phyloP scores from a whole-genome alignment of 2,797 vertebrate genomes.

The Cryptoprocta ferox region DNA sequence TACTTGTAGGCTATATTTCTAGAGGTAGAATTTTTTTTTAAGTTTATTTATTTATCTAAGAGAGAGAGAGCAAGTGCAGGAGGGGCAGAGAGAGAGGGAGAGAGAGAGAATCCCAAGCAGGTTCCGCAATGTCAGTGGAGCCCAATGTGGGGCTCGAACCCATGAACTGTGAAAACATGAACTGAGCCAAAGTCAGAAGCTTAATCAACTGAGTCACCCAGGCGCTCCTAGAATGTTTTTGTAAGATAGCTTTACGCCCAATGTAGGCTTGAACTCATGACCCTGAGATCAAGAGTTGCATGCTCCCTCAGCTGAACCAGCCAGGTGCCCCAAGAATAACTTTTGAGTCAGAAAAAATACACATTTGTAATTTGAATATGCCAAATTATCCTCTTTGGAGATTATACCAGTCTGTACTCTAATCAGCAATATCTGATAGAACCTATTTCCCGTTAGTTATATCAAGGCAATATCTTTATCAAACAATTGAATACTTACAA shows the following conservation, averaged over 20 bases:
- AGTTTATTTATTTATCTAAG: not conserved
- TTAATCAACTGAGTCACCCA: not conserved
- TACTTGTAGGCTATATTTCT: not conserved
- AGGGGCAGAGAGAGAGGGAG: too few relatives aligned
- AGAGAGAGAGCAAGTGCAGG: too few relatives aligned
- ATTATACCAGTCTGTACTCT: not conserved
- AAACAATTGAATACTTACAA: not conserved
- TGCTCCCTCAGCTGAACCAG: not conserved
- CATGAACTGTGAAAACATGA: not conserved
- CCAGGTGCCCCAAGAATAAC: not conserved
- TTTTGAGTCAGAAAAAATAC: not conserved
- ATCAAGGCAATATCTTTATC: not conserved
- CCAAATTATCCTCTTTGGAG: not conserved
- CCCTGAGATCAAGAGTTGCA: not conserved
- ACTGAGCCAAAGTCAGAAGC: not conserved
- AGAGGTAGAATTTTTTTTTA: not conserved
- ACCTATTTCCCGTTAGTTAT: slow-evolving; percentile 7
- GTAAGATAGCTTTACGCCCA: not conserved
- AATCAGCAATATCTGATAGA: not conserved
- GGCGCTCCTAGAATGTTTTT: not conserved
- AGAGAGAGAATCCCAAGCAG: not conserved
- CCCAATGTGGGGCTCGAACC: not conserved
- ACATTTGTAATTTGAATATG: not conserved
- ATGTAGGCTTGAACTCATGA: not conserved
- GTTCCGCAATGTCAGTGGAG: not conserved